Evolutionary conservation across 2,797 vertebrate genomes (phyloP).

Genomic region (Esox masquinongy): DNA sequence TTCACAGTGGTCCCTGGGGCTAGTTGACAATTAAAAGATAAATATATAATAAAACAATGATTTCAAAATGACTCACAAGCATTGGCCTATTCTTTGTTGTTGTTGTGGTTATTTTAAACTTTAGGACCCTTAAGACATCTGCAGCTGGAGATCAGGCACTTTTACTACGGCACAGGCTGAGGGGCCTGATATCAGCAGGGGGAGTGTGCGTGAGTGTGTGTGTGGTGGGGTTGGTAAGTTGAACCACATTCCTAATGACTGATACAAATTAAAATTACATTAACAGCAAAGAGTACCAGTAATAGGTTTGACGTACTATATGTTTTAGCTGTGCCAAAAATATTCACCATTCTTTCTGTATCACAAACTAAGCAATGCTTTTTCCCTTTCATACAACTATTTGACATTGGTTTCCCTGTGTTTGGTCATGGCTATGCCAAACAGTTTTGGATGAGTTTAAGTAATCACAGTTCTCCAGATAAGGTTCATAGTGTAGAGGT

Average conservation of each 20-base stretch:
- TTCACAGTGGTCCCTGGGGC: conserved; percentile 30
- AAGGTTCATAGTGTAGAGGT: neutral
- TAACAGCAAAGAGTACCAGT: no score
- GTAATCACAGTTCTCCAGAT: neutral
- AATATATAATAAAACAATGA: conserved; percentile 56
- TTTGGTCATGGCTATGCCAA: neutral
- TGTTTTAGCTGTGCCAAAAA: neutral
- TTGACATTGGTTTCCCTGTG: neutral
- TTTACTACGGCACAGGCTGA: conserved; percentile 28
- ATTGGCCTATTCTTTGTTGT: conserved; percentile 31
- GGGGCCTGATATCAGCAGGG: neutral
- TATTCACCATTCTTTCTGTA: neutral
- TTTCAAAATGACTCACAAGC: conserved; percentile 55
- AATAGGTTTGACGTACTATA: neutral
- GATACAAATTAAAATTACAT: no score
- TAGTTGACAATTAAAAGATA: conserved; percentile 54
- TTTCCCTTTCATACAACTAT: neutral
- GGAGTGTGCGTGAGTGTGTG: neutral
- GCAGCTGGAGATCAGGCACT: conserved; percentile 45
- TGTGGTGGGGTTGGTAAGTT: neutral
- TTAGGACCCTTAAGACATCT: conserved; percentile 36
- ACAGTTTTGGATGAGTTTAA: neutral
- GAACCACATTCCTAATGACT: no score
- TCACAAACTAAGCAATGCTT: neutral
- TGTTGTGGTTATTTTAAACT: conserved; percentile 29